These are phyloP conservation scores for Alethe diademata DNA, from an alignment of 2,113 vertebrate genomes.

Conservation along the genomic window DNA sequence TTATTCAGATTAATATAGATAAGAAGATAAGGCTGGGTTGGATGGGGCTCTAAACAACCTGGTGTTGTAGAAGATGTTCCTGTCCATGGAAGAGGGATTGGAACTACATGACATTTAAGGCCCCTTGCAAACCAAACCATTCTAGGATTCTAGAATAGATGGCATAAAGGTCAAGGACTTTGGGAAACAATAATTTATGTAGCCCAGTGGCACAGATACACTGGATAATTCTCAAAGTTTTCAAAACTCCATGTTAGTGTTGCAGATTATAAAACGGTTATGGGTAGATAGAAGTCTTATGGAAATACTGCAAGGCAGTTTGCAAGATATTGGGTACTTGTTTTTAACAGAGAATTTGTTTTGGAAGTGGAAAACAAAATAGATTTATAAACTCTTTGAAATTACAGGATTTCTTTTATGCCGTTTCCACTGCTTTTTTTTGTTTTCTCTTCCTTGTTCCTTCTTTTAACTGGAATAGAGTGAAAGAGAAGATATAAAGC, in stretches of 20 bases:
- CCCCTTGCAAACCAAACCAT: neutral
- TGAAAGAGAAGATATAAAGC: neutral
- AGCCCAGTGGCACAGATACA: neutral
- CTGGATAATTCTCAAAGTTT: neutral
- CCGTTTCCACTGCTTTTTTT: neutral
- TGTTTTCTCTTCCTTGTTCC: neutral
- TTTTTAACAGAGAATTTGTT: neutral
- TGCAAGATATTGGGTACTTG: neutral
- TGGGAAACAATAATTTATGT: neutral
- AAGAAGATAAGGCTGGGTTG: neutral
- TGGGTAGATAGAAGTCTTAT: neutral
- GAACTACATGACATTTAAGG: neutral
- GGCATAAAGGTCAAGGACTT: neutral
- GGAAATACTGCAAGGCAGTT: neutral
- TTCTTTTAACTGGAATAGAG: neutral
- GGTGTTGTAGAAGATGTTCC: neutral
- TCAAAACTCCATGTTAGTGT: neutral
- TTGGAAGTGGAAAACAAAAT: neutral
- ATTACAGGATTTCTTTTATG: neutral
- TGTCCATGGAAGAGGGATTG: neutral
- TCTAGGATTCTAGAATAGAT: neutral
- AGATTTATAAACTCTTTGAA: neutral
- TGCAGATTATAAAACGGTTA: neutral
- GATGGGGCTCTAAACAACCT: neutral
- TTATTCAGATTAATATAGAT: neutral